These are phyloP conservation scores for Ferdinandea cuprea DNA, from an alignment of 2,888 invertebrate genomes.

Conservation along the genomic window DNA sequence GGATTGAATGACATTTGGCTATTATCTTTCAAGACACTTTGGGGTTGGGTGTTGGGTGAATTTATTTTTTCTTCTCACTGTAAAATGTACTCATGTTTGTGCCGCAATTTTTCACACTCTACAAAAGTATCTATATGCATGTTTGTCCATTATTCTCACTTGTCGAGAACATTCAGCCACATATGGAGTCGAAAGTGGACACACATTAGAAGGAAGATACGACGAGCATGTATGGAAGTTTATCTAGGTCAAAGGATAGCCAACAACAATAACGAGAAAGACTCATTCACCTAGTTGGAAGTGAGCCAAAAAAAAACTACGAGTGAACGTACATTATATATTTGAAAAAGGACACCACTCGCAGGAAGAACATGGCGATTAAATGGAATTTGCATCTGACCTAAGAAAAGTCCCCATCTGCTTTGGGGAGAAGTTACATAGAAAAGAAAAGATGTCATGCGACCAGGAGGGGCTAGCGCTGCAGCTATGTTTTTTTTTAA, in stretches of 20 bases:
- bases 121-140: conserved; percentile 52
- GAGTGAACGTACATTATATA: conserved; percentile 1
- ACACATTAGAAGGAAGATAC: conserved; percentile 35
- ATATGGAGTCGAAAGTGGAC: conserved; percentile 36
- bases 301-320: conserved; percentile 41
- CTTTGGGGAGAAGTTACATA: background rate
- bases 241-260: conserved; percentile 24
- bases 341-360: conserved; percentile 46
- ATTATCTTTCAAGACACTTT: conserved; percentile 7
- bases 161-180: conserved; percentile 27
- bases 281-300: conserved; percentile 65
- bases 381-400: conserved; percentile 44
- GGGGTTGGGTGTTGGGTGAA: no score
- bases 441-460: conserved; percentile 43
- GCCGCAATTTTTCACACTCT: conserved; percentile 37
- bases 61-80: background rate
- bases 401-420: background rate
- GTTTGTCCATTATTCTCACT: conserved; percentile 66
- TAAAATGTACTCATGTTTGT: no score
- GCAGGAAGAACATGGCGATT: conserved; percentile 46
- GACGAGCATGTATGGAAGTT: conserved; percentile 30
- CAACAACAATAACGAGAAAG: conserved; percentile 31
- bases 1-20: conserved; percentile 30
- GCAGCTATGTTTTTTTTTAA: conserved; percentile 62
- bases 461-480: conserved; percentile 54